Percentiles rank a stretch among this genome's conserved stretches.
Evolutionary conservation across 2,888 invertebrate species (phyloP).

Genomic region (Drosophila infuscata): DNA sequence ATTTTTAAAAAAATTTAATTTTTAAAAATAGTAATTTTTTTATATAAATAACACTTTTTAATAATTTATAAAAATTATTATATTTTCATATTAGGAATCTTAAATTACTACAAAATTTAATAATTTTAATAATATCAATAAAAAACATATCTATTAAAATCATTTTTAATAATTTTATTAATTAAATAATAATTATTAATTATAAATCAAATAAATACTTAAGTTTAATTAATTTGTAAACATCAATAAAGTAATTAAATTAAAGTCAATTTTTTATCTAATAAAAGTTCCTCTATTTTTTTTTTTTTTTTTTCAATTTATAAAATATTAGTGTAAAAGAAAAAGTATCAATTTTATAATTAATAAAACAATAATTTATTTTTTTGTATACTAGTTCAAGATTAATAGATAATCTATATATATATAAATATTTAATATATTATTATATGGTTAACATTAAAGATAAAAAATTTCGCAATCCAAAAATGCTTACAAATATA

Average conservation of each 20-base stretch:
- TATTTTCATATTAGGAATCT: too few relatives aligned
- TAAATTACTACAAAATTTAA: background rate
- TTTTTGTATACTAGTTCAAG: constrained; percentile 68
- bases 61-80: too few relatives aligned
- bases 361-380: background rate
- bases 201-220: background rate
- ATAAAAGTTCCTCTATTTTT: constrained; percentile 15
- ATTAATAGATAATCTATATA: constrained; percentile 54
- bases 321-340: background rate
- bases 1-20: constrained; percentile 2
- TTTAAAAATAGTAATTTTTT: constrained; percentile 1
- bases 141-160: too few relatives aligned
- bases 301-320: constrained; percentile 20
- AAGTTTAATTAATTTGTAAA: background rate
- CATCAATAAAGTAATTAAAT: background rate
- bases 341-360: constrained; percentile 87
- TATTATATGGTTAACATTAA: constrained; percentile 62
- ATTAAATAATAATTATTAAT: background rate
- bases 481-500: constrained; percentile 50
- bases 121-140: too few relatives aligned
- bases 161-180: too few relatives aligned
- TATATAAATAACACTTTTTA: constrained; percentile 1
- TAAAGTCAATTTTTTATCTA: background rate
- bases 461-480: constrained; percentile 68
- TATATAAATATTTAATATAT: constrained; percentile 66